Evolutionary conservation across 2,113 vertebrate genomes (phyloP).

Genomic region (Prunella fulvescens): DNA sequence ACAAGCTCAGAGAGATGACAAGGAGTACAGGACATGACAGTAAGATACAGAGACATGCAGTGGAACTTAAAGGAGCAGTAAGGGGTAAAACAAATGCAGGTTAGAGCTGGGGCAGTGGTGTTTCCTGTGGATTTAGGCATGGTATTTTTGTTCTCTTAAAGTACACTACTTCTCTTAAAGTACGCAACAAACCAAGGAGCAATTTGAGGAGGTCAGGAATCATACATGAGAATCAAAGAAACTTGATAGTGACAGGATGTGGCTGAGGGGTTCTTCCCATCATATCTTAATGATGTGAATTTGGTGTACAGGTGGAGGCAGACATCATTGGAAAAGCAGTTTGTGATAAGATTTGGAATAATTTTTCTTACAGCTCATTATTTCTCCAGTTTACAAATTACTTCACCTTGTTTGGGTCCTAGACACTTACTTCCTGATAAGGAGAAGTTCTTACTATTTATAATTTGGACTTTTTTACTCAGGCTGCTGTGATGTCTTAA

Average conservation of each 20-base stretch:
- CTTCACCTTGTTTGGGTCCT: constrained; percentile 12
- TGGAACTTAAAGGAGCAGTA: neutral
- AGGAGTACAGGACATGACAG: neutral
- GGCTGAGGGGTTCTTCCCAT: neutral
- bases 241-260: neutral
- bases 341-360: neutral
- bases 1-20: neutral
- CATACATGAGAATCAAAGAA: neutral
- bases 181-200: neutral
- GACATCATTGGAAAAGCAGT: neutral
- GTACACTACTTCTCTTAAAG: neutral
- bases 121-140: neutral
- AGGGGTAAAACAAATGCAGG: neutral
- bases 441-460: constrained; percentile 7
- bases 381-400: neutral
- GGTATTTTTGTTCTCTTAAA: neutral
- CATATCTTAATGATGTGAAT: neutral
- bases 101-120: neutral
- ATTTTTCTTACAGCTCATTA: neutral
- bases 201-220: neutral
- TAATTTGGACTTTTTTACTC: neutral
- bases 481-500: neutral
- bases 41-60: neutral
- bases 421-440: neutral
- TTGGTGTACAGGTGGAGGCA: neutral